Percentiles rank a stretch among this genome's conserved stretches.
Evolutionary conservation across 2,113 vertebrate genomes (phyloP).

Genomic region (Tachycineta bicolor): DNA sequence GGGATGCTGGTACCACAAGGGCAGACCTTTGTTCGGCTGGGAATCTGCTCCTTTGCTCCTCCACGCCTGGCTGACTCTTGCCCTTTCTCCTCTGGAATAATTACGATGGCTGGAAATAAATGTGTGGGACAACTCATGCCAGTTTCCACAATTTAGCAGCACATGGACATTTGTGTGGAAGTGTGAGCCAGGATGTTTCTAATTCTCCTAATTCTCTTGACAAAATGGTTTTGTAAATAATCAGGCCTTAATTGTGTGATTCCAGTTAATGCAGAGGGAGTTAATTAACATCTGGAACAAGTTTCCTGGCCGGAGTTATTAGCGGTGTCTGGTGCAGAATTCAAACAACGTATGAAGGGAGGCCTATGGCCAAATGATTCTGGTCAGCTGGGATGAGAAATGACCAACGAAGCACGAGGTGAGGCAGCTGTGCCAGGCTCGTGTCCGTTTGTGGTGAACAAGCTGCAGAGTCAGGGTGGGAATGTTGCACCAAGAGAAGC

Average conservation of each 20-base stretch:
- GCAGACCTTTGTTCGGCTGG: not conserved
- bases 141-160: conserved; percentile 3
- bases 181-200: conserved; percentile 45
- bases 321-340: conserved; percentile 41
- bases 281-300: conserved; percentile 60
- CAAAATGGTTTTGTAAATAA: conserved; percentile 51
- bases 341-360: not conserved
- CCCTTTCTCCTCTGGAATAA: conserved; percentile 7
- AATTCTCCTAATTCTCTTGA: conserved; percentile 17
- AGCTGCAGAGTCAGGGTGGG: not conserved
- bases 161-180: conserved; percentile 37
- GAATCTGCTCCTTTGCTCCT: not conserved
- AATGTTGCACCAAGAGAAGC: not conserved
- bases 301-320: conserved; percentile 21
- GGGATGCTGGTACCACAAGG: not conserved
- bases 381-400: conserved; percentile 9
- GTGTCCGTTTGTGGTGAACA: not conserved
- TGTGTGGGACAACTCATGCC: not conserved
- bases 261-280: conserved; percentile 34
- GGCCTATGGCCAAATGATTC: not conserved
- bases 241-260: conserved; percentile 21
- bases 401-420: not conserved
- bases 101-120: not conserved
- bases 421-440: not conserved
- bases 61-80: not conserved